A percentile compares a stretch with the other conserved stretches of the same genome.
Conservation (phyloP, 2,797 vertebrate species). For the Falco biarmicus region DNA sequence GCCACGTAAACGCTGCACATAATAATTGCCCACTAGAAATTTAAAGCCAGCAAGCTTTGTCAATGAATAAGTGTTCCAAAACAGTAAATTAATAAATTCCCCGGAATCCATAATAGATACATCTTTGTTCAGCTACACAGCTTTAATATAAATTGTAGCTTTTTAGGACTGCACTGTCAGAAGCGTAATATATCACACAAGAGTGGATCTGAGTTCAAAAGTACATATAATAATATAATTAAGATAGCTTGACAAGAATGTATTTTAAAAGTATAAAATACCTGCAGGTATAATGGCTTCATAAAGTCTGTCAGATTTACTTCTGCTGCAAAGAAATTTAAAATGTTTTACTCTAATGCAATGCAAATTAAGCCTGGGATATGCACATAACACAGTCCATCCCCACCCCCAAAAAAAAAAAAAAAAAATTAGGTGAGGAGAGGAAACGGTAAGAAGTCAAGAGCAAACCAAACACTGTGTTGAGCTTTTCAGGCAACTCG, state of each 20-base stretch:
- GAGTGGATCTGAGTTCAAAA: conserved; percentile 80
- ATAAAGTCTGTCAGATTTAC: conserved; percentile 87
- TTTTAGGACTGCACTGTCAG: conserved; percentile 77
- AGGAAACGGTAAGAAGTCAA: conserved; percentile 73
- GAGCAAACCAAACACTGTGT: conserved; percentile 71
- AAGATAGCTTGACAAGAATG: conserved; percentile 83
- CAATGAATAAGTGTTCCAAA: conserved; percentile 33
- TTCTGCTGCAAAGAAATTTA: conserved; percentile 84
- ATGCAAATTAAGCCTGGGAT: conserved; percentile 82
- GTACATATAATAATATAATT: conserved; percentile 87
- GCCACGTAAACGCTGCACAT: neutral
- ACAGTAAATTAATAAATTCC: conserved; percentile 74
- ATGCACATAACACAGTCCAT: conserved; percentile 70
- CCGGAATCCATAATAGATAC: conserved; percentile 71
- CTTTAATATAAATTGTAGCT: conserved; percentile 80
- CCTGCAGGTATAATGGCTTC: conserved; percentile 85
- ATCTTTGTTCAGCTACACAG: conserved; percentile 75
- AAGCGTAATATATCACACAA: conserved; percentile 73
- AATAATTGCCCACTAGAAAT: conserved; percentile 14
- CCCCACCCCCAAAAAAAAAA: neutral
- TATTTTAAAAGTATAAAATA: conserved; percentile 84
- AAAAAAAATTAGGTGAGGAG: conserved; percentile 44
- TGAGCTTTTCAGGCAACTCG: conserved; percentile 58
- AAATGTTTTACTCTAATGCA: conserved; percentile 84
- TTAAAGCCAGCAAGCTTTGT: conserved; percentile 21